phyloP scores from a whole-genome alignment of 1,140 invertebrate genomes.

The Cydia amplana region DNA sequence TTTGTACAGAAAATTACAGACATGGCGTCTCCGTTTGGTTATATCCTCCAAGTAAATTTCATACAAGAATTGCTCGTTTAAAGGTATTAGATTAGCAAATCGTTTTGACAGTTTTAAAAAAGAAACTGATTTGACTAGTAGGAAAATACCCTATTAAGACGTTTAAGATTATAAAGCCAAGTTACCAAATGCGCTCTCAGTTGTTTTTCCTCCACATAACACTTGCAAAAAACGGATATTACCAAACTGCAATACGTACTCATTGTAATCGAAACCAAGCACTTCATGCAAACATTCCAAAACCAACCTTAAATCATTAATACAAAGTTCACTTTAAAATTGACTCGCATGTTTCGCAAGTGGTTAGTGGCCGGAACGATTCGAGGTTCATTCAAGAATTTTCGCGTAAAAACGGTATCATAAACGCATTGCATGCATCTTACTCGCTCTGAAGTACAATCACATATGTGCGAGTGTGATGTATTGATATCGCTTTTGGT shows the following conservation, averaged over 20 bases:
- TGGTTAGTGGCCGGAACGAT: constrained; percentile 17
- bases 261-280: constrained; percentile 15
- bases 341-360: not conserved
- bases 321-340: not conserved
- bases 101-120: no score
- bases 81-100: no score
- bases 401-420: not conserved
- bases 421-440: not conserved
- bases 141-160: no score
- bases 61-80: no score
- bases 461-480: not conserved
- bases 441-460: not conserved
- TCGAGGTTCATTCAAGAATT: constrained; percentile 6
- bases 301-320: not conserved
- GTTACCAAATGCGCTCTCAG: constrained; percentile 18
- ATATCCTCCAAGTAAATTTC: no score
- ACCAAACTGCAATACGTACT: constrained; percentile 21
- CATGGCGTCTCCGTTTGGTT: no score
- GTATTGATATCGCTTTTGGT: not conserved
- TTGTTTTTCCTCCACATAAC: constrained; percentile 25
- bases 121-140: no score
- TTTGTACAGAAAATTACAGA: no score
- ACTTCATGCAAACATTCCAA: not conserved
- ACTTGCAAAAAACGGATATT: constrained; percentile 28
- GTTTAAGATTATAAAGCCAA: not conserved